phyloP scores from a whole-genome alignment of 2,888 invertebrate species.

The Cepaea hortensis region DNA sequence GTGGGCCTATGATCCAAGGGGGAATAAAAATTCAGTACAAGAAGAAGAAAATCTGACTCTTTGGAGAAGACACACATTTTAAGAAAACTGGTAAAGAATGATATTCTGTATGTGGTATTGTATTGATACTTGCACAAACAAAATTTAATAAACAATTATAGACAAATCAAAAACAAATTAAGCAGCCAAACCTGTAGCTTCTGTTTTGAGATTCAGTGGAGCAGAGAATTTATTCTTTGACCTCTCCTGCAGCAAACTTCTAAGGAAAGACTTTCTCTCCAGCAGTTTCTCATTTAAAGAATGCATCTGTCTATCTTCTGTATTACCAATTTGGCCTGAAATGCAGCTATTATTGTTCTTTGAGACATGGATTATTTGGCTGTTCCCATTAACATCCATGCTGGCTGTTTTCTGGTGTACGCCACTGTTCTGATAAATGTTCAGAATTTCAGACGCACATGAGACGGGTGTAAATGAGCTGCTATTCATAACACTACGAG shows the following conservation, averaged over 20 bases:
- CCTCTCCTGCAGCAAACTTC: conserved; percentile 17
- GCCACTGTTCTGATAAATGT: neutral
- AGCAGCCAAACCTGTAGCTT: conserved; percentile 5
- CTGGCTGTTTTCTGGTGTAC: neutral
- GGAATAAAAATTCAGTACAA: too few species aligned
- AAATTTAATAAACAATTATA: too few species aligned
- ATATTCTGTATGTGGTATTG: too few species aligned
- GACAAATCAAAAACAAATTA: too few species aligned
- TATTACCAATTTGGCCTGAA: neutral
- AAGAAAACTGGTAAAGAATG: too few species aligned
- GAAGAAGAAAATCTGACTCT: too few species aligned
- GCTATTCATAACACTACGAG: neutral
- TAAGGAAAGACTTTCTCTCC: neutral
- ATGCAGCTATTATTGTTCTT: neutral
- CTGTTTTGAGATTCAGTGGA: neutral
- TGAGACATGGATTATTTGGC: neutral
- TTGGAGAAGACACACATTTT: too few species aligned
- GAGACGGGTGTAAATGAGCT: neutral
- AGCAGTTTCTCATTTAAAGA: neutral
- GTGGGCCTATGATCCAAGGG: too few species aligned
- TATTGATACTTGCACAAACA: too few species aligned
- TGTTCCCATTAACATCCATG: conserved; percentile 24
- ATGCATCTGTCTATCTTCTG: neutral
- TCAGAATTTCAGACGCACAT: neutral
- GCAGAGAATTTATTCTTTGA: conserved; percentile 5